Base-by-base conservation (phyloP, 2,888 invertebrate genomes). In the Drosophila prostipennis region DNA sequence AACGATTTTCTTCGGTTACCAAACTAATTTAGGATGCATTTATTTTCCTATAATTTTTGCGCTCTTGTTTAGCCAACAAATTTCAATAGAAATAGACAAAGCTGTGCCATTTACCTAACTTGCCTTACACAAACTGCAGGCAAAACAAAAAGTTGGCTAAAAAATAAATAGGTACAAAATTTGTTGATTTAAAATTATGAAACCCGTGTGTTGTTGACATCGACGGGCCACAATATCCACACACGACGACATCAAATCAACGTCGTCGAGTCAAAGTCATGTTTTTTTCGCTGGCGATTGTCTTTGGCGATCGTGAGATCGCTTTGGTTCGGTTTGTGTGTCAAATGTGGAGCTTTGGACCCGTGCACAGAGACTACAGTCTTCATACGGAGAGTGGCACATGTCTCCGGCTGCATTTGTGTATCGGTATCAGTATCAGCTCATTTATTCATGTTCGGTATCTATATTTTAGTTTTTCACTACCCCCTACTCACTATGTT, bases 181-280 rank as follows among this genome's bases (percentile, higher is more conserved):
- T 76, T 54, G 76, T 59, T 57, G 80, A 69, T 78, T 74, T 70
- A 45, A 51, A 81, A 79, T 81, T 81, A 84, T 80, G 75, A 84
- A 80, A 65, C 67, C 53, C 36, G 40, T 54, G 46, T 48, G 61
- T 42, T 56, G 70, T 82, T 73, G 61, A 68, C 78, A 78, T 49
- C 69, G 43, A 48, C 52, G 51, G 42, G 29, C 37, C 39, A 45
- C 52, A 40, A 46, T 10, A 29, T 29, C 29, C 29, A 29, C 7
- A n/a, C 59, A 58, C 59, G 36, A 45, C 42, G 39, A 58, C 43
- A 40, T 48, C 40, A 65, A 68, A 64, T 69, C 53, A 61, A 52
- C 40, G 52, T 71, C 58, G 51, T 36, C 51, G 54, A 72, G 51
- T 43, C 51, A 63, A 72, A 53, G 49, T 60, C 55, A 71, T 61